These are phyloP conservation scores for Butorides virescens DNA, from an alignment of 2,113 vertebrate genomes.

Conservation along the genomic window DNA sequence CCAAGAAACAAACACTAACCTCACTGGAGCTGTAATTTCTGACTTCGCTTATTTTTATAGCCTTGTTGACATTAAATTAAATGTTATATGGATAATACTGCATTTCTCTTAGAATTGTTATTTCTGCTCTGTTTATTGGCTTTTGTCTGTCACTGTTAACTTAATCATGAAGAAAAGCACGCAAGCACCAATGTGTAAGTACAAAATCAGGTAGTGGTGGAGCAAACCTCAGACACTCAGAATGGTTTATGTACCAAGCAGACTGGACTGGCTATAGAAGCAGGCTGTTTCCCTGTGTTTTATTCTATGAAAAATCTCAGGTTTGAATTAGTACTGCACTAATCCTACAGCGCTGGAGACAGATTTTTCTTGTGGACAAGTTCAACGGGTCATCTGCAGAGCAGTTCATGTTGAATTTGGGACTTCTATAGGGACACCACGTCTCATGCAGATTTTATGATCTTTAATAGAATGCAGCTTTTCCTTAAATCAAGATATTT, in stretches of 20 bases:
- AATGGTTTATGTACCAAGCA: neutral
- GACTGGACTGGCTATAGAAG: neutral
- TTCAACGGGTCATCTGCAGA: neutral
- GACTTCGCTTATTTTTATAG: neutral
- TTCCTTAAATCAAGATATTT: neutral
- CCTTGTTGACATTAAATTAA: neutral
- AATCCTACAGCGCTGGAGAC: neutral
- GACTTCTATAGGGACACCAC: neutral
- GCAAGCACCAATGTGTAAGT: neutral
- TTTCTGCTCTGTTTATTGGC: neutral
- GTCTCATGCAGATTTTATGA: neutral
- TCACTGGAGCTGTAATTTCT: neutral
- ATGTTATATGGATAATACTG: neutral
- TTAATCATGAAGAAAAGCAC: neutral
- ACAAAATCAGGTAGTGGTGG: neutral
- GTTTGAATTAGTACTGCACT: neutral
- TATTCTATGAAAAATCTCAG: neutral
- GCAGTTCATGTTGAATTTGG: neutral
- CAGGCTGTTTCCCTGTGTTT: neutral
- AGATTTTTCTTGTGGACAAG: neutral
- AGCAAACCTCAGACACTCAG: neutral
- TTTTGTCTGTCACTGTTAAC: neutral
- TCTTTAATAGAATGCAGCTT: neutral
- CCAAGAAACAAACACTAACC: neutral
- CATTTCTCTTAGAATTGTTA: neutral